A percentile compares a stretch with the other conserved stretches of the same genome.
These are phyloP conservation scores for Myrmecobius fasciatus DNA, from an alignment of 2,113 vertebrate species.

Conservation along the genomic window DNA sequence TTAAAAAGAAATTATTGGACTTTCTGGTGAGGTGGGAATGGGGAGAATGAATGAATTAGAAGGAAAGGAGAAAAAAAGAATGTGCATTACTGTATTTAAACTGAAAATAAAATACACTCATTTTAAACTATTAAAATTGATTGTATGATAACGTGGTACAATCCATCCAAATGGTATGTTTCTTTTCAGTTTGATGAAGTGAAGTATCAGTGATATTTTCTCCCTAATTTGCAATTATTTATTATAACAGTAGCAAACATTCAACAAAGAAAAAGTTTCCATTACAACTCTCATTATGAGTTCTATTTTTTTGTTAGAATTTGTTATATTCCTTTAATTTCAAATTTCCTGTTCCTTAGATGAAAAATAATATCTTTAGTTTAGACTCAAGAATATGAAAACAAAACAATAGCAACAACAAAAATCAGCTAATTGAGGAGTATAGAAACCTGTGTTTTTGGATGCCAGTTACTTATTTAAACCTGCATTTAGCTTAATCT, in stretches of 20 bases:
- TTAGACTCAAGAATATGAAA: neutral
- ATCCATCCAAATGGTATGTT: neutral
- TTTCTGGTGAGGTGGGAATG: neutral
- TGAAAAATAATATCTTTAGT: neutral
- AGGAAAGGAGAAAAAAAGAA: neutral
- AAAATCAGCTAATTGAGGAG: neutral
- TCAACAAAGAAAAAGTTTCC: neutral
- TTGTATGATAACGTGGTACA: neutral
- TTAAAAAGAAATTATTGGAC: neutral
- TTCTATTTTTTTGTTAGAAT: neutral
- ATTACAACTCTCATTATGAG: neutral
- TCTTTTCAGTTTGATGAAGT: fast-evolving
- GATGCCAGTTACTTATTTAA: neutral
- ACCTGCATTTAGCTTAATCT: neutral
- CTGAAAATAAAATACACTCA: neutral
- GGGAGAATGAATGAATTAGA: neutral
- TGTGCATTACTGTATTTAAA: fast-evolving
- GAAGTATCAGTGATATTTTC: neutral
- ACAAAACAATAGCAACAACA: neutral
- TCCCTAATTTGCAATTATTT: neutral
- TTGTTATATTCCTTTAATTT: neutral
- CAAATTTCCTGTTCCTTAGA: neutral
- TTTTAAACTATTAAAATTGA: neutral
- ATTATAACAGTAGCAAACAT: neutral
- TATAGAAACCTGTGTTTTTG: fast-evolving